Evolutionary conservation across 2,797 vertebrate species (phyloP), one percentile per base, ranked within the genome.

Genomic region (Myotis myotis): DNA sequence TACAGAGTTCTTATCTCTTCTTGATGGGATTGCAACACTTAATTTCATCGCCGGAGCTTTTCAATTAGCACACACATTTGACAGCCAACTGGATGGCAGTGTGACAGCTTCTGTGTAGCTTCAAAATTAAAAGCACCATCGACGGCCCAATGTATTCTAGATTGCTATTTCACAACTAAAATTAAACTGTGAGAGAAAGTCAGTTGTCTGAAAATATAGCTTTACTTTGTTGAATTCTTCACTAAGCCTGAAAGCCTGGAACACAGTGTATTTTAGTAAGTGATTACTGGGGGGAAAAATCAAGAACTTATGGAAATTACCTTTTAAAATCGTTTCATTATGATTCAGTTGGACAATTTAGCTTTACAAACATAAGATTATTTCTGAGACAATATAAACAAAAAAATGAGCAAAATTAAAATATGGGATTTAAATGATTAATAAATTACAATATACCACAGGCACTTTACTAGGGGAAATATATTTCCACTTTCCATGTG

Each of bases 41-140:
- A 36, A 92, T 86, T 89, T 79, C 78, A 91, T 33, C 80, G 28
- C 36, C 64, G 95, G 64, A 91, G 74, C 5, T 60, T 86, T 93
- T 89, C 81, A 95, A 81, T 87, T 89, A 93, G 38, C 9, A 44
- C 20, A 57, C 23, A 60, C 15, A 19, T 47, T 49, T 86, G 80
- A 89, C 75, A 93, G 64, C 17, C 83, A n/a, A 66, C 68, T 87
- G 80, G 66, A 62, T 19, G 6, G 15, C 4, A 80, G 23, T 28
- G 15, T 89, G 51, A 66, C 23, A 53, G 87, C 41, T 60, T 74
- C 72, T 44, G 33, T 51, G 20, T 1, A 57, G 47, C 33, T 95
- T 51, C 64, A 89, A 84, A 92, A 38, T 16, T 47, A 36, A 89
- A 83, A 89, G n/a, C 53, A 2, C 25, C 41, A 13, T 82, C 0